phyloP scores from a whole-genome alignment of 2,888 invertebrate genomes.

The Spisula solida region DNA sequence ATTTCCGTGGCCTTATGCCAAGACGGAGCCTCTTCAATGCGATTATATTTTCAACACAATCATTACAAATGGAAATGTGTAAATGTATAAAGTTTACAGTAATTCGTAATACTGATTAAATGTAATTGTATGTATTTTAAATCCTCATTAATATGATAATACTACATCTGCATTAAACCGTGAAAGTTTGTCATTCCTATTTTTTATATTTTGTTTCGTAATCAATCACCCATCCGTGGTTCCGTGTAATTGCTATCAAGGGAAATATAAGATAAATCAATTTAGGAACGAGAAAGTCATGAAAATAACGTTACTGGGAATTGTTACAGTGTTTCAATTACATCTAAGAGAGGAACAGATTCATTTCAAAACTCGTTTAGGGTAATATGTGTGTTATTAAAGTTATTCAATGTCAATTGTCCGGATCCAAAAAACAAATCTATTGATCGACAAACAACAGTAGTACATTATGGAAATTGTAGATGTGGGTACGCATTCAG shows the following conservation, averaged over 20 bases:
- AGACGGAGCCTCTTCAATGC: not conserved
- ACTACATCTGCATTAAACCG: not conserved
- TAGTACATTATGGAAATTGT: no score
- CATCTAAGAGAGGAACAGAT: not conserved
- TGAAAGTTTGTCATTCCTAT: not conserved
- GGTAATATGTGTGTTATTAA: not conserved
- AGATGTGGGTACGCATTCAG: no score
- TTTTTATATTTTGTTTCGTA: not conserved
- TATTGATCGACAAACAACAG: no score
- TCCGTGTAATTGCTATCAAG: slow-evolving; percentile 4
- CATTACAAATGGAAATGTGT: not conserved
- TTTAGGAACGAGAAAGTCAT: slow-evolving; percentile 14
- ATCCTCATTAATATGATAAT: not conserved
- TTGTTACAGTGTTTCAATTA: not conserved
- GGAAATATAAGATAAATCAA: slow-evolving; percentile 20
- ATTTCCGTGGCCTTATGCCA: no score
- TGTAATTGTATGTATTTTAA: not conserved
- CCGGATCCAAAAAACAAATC: no score
- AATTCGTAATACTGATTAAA: no score
- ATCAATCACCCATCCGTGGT: not conserved
- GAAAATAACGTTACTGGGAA: not conserved
- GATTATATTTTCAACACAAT: not conserved
- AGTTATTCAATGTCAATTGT: not conserved
- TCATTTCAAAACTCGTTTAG: not conserved
- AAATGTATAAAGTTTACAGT: not conserved